Conservation (phyloP, 2,113 vertebrate species). For the Sisor rabdophorus region DNA sequence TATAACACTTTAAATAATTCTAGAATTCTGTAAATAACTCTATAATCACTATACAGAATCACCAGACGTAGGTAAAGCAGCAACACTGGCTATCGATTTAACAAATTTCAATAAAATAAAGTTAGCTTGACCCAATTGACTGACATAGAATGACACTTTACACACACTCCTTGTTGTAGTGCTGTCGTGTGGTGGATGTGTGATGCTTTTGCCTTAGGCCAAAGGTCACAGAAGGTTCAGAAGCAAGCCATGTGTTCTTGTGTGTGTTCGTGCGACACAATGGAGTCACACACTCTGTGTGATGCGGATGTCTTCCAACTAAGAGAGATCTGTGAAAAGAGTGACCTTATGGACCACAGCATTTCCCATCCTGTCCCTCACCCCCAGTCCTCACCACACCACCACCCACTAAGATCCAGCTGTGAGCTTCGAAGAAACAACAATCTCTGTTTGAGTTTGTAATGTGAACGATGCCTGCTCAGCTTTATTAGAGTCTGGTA, state of each 20-base stretch:
- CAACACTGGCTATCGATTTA: too few relatives aligned
- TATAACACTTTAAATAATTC: too few relatives aligned
- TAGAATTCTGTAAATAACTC: too few relatives aligned
- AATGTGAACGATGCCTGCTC: too few relatives aligned
- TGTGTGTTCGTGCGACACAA: conserved; percentile 1
- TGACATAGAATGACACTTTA: background rate
- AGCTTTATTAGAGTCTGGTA: too few relatives aligned
- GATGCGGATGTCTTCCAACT: conserved; percentile 44
- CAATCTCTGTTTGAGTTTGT: too few relatives aligned
- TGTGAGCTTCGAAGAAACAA: conserved; percentile 43
- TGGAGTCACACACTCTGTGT: conserved; percentile 19
- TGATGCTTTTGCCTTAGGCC: conserved; percentile 12
- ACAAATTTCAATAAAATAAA: background rate
- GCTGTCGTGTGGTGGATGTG: conserved; percentile 24
- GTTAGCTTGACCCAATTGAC: too few relatives aligned
- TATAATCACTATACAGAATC: background rate
- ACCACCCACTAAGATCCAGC: conserved; percentile 29
- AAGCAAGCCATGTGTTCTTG: conserved; percentile 14
- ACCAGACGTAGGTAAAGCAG: too few relatives aligned
- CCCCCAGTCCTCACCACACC: background rate
- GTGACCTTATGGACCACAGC: conserved; percentile 47
- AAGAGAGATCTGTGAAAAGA: conserved; percentile 54
- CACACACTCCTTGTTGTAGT: background rate
- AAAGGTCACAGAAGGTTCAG: background rate
- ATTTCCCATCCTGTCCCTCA: conserved; percentile 17